These are phyloP conservation scores for Muscidifurax raptorellus DNA, from an alignment of 1,140 invertebrate genomes.

Conservation along the genomic window DNA sequence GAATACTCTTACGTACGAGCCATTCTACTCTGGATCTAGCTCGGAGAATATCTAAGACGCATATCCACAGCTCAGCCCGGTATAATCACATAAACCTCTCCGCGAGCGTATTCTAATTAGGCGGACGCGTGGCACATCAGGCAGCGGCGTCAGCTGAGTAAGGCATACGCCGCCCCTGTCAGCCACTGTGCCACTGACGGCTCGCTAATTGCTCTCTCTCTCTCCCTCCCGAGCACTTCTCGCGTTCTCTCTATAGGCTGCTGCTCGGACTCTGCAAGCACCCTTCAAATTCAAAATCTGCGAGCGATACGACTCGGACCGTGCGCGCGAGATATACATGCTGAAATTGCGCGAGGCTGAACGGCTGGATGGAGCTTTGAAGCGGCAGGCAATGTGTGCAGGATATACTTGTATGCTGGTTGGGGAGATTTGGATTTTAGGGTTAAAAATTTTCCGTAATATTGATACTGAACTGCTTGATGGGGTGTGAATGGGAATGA, in stretches of 20 bases:
- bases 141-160: slow-evolving; percentile 65
- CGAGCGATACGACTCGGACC: neutral
- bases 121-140: slow-evolving; percentile 58
- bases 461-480: too few species aligned
- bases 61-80: too few species aligned
- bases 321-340: neutral
- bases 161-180: slow-evolving; percentile 69
- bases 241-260: slow-evolving; percentile 37
- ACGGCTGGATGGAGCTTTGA: neutral
- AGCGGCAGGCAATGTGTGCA: neutral
- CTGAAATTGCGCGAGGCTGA: neutral
- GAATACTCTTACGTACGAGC: too few species aligned
- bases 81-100: neutral
- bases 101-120: slow-evolving; percentile 71
- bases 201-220: slow-evolving; percentile 75
- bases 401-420: too few species aligned
- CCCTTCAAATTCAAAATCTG: slow-evolving; percentile 60
- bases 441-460: neutral
- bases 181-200: slow-evolving; percentile 76
- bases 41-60: neutral
- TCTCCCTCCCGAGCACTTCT: slow-evolving; percentile 60
- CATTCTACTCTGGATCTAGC: too few species aligned
- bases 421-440: neutral
- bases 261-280: slow-evolving; percentile 5
- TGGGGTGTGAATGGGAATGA: too few species aligned